Percentiles rank a stretch among this genome's conserved stretches.
phyloP scores from a whole-genome alignment of 53 echinoderm and acorn worm genomes.

The Luidia sarsii region DNA sequence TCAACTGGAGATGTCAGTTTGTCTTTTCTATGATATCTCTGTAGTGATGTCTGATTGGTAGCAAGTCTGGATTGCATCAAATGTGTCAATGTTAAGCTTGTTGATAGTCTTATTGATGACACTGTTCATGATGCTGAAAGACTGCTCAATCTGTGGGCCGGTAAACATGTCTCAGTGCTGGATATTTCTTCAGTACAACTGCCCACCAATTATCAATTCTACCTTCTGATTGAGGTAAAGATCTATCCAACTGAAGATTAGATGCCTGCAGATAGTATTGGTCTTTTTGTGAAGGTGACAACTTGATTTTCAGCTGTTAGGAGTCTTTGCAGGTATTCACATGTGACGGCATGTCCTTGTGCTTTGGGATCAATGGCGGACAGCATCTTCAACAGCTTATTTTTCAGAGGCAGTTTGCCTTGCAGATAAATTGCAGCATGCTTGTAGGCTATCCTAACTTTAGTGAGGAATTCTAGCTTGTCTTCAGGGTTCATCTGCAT shows the following conservation, averaged over 20 bases:
- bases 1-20: conserved; percentile 44
- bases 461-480: too few relatives aligned
- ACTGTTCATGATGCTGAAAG: conserved; percentile 42
- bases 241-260: conserved; percentile 47
- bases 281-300: conserved; percentile 21
- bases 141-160: conserved; percentile 46
- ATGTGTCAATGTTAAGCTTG: conserved; percentile 33
- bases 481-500: too few relatives aligned
- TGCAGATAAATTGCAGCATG: neutral
- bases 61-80: conserved; percentile 40
- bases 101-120: conserved; percentile 34
- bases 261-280: conserved; percentile 45
- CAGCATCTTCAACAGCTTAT: neutral
- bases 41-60: conserved; percentile 35
- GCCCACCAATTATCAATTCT: conserved; percentile 49
- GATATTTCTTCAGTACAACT: conserved; percentile 43
- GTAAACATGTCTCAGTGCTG: conserved; percentile 54
- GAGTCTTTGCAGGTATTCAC: neutral
- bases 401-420: neutral
- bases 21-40: conserved; percentile 33
- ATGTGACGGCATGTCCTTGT: neutral
- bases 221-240: conserved; percentile 30
- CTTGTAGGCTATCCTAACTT: too few relatives aligned
- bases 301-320: neutral
- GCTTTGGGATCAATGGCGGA: neutral